phyloP scores from a whole-genome alignment of 2,113 vertebrate species.

The Hoplias malabaricus region DNA sequence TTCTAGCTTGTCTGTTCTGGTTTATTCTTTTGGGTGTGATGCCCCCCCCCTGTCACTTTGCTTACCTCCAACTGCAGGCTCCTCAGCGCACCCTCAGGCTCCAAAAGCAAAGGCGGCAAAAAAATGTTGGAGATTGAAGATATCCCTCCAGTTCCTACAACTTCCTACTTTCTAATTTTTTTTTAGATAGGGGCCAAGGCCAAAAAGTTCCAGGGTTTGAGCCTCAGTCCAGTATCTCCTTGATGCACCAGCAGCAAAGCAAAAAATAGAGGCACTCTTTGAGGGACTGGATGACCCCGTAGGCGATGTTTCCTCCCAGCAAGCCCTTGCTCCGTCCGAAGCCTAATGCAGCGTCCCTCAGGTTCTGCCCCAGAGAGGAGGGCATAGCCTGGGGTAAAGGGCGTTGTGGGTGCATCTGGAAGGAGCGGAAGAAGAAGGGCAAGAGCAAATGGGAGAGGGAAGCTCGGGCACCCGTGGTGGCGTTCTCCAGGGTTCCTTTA shows the following conservation, averaged over 20 bases:
- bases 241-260: conserved; percentile 92
- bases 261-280: conserved; percentile 82
- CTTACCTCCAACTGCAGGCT: not conserved
- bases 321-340: conserved; percentile 61
- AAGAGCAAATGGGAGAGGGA: conserved; percentile 15
- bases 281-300: conserved; percentile 71
- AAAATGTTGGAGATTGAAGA: not conserved
- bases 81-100: not conserved
- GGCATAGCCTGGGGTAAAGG: conserved; percentile 63
- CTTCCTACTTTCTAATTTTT: not conserved
- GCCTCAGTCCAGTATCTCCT: conserved; percentile 84
- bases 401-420: conserved; percentile 69
- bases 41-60: not conserved
- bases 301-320: conserved; percentile 68
- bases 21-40: not conserved
- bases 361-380: conserved; percentile 58
- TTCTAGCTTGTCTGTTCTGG: no score
- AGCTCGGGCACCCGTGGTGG: conserved; percentile 18
- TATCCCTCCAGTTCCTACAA: conserved; percentile 32
- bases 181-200: no score
- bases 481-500: conserved; percentile 10
- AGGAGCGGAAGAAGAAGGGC: conserved; percentile 6
- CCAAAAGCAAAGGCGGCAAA: conserved; percentile 1
- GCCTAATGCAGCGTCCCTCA: conserved; percentile 61
- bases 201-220: not conserved